These are phyloP conservation scores for Acrocyrtus sp. DNA, from an alignment of 2,888 invertebrate species.

Conservation along the genomic window DNA sequence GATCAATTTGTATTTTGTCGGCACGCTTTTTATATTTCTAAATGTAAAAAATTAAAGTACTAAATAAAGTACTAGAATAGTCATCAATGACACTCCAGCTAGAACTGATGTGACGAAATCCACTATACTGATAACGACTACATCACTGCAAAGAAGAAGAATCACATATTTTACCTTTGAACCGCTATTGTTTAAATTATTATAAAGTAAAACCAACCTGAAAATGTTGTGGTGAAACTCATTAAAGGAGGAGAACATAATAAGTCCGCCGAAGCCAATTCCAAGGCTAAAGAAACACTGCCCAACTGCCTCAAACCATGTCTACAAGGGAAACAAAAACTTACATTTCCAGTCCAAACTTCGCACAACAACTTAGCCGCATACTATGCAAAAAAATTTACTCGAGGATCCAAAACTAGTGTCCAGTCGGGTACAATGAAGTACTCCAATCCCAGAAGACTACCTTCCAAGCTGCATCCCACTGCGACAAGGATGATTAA, in stretches of 20 bases:
- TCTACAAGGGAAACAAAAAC: no score
- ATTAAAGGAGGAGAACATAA: slow-evolving; percentile 34
- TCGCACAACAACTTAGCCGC: no score
- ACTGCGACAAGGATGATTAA: slow-evolving; percentile 18
- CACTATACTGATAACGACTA: slow-evolving; percentile 13
- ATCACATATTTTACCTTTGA: neutral
- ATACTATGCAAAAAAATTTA: neutral
- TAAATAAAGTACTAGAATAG: no score
- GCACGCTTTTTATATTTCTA: no score
- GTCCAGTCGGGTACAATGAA: neutral
- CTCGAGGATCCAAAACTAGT: slow-evolving; percentile 3
- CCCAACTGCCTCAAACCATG: slow-evolving; percentile 28
- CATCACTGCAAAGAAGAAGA: slow-evolving; percentile 7
- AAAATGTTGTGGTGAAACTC: slow-evolving; percentile 18
- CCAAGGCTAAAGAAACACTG: slow-evolving; percentile 29
- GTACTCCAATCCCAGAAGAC: neutral
- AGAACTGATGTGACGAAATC: slow-evolving; percentile 16
- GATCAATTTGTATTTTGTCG: no score
- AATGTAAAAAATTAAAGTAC: no score
- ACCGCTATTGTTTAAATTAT: neutral
- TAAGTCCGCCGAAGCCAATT: slow-evolving; percentile 29
- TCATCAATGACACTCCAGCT: slow-evolving; percentile 17
- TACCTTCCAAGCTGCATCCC: slow-evolving; percentile 1
- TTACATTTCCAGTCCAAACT: no score
- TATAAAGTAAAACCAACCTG: neutral